Conservation (phyloP, 2,888 invertebrate species). For the Erannis defoliaria region DNA sequence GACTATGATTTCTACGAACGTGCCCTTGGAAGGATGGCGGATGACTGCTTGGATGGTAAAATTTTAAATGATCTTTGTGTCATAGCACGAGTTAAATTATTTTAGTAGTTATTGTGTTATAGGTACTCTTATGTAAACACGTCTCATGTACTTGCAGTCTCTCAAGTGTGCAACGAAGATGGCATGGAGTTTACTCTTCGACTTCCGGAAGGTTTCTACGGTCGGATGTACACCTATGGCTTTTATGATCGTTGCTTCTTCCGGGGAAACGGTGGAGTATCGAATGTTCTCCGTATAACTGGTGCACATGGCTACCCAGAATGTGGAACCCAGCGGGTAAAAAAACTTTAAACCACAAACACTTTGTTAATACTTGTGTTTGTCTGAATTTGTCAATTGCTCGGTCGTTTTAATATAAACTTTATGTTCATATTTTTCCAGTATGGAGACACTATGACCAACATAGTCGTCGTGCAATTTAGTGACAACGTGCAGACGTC, state of each 20-base stretch:
- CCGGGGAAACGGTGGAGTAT: slow-evolving; percentile 95
- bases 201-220: slow-evolving; percentile 95
- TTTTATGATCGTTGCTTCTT: slow-evolving; percentile 97
- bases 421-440: slow-evolving; percentile 60
- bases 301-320: slow-evolving; percentile 97
- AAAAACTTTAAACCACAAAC: neutral
- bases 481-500: slow-evolving; percentile 97
- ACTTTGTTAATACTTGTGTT: no score
- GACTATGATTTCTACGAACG: slow-evolving; percentile 94
- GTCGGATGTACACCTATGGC: slow-evolving; percentile 96
- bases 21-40: slow-evolving; percentile 90
- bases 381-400: neutral
- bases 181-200: slow-evolving; percentile 97
- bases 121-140: neutral
- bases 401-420: neutral
- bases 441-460: slow-evolving; percentile 97
- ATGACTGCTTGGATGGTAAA: slow-evolving; percentile 95
- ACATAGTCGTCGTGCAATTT: slow-evolving; percentile 97
- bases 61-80: neutral
- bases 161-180: slow-evolving; percentile 96
- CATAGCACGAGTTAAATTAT: neutral
- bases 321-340: slow-evolving; percentile 95
- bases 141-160: slow-evolving; percentile 86
- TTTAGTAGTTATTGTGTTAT: no score
- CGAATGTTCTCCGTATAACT: slow-evolving; percentile 93